Percentiles rank a stretch among this genome's conserved stretches.
Conservation (phyloP, 2,113 vertebrate species). For the Psettodes erumei region DNA sequence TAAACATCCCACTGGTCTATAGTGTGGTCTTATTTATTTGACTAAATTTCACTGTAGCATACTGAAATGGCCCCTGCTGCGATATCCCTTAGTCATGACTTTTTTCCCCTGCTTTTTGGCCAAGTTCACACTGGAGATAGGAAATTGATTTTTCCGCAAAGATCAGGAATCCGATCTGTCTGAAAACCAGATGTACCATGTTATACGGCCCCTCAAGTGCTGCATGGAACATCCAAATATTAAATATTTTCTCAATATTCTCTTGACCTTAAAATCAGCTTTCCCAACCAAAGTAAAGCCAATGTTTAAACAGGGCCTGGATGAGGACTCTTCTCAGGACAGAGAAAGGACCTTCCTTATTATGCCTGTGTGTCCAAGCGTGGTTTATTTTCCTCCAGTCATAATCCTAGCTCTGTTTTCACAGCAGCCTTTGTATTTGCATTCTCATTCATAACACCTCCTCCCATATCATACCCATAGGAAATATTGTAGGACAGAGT, state of each 20-base stretch:
- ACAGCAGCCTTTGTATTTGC: slow-evolving; percentile 62
- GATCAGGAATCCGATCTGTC: slow-evolving; percentile 15
- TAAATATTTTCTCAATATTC: slow-evolving; percentile 55
- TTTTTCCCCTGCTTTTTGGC: slow-evolving; percentile 11
- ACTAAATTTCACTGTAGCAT: slow-evolving; percentile 36
- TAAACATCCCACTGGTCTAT: slow-evolving; percentile 59
- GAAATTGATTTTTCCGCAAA: slow-evolving; percentile 43
- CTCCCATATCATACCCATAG: slow-evolving; percentile 58
- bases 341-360: slow-evolving; percentile 24
- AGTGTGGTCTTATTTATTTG: slow-evolving; percentile 57
- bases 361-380: slow-evolving; percentile 18
- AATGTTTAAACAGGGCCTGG: slow-evolving; percentile 33
- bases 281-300: slow-evolving; percentile 27
- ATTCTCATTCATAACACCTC: slow-evolving; percentile 60
- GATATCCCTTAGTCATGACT: slow-evolving; percentile 23
- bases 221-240: slow-evolving; percentile 35
- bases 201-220: slow-evolving; percentile 9
- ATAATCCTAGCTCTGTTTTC: slow-evolving; percentile 70
- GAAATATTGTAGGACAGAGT: slow-evolving; percentile 56
- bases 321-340: slow-evolving; percentile 49
- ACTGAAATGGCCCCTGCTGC: slow-evolving; percentile 23
- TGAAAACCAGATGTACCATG: slow-evolving; percentile 23
- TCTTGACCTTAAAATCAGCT: slow-evolving; percentile 37
- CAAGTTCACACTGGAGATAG: slow-evolving; percentile 32
- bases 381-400: slow-evolving; percentile 61